phyloP scores from a whole-genome alignment of 2,888 invertebrate genomes.

The Epinotia demarniana region DNA sequence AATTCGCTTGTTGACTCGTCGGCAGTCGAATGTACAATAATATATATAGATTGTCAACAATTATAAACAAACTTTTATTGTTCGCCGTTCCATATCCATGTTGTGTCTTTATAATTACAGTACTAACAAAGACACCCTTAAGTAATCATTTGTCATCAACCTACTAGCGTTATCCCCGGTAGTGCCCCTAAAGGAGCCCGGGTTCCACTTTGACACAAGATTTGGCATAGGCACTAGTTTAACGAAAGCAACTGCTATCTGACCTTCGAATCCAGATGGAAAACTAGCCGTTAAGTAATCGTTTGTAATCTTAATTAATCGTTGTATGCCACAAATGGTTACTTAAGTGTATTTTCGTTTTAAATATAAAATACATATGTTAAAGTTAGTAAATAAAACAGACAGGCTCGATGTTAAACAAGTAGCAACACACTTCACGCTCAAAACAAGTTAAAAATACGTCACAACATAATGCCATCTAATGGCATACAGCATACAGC shows the following conservation, averaged over 20 bases:
- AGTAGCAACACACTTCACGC: slow-evolving; percentile 25
- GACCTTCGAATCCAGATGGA: too few relatives aligned
- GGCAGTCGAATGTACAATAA: too few relatives aligned
- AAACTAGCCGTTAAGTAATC: background rate
- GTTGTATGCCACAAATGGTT: background rate
- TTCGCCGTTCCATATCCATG: background rate
- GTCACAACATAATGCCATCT: slow-evolving; percentile 1
- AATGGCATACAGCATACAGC: too few relatives aligned
- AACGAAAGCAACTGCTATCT: too few relatives aligned
- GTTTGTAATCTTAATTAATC: background rate
- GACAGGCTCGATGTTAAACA: slow-evolving; percentile 38
- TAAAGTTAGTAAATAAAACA: slow-evolving; percentile 32
- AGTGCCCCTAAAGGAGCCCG: too few relatives aligned
- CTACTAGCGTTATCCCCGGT: too few relatives aligned
- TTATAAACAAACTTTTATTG: too few relatives aligned
- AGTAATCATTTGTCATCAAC: background rate
- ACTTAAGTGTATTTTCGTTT: background rate
- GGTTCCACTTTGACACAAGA: too few relatives aligned
- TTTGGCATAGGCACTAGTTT: too few relatives aligned
- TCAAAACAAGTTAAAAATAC: slow-evolving; percentile 18
- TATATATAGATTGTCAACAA: too few relatives aligned
- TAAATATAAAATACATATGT: background rate
- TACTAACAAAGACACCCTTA: background rate
- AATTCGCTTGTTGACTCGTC: too few relatives aligned
- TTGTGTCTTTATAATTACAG: background rate